Evolutionary conservation across 2,888 invertebrate species (phyloP).

Genomic region (Oxytorus armatus): DNA sequence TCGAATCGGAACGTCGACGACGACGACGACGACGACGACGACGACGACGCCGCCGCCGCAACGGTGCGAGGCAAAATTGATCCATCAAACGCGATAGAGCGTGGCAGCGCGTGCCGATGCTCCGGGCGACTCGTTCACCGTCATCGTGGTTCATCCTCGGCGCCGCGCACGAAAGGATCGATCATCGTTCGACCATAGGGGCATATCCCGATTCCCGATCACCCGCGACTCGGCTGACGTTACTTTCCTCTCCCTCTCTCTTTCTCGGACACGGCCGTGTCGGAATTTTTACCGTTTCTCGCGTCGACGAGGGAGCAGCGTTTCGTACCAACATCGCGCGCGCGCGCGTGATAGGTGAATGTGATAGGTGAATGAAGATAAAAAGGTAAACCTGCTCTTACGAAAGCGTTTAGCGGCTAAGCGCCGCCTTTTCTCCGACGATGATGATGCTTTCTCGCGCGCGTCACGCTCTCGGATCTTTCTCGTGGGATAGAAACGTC

Average conservation of each 20-base stretch:
- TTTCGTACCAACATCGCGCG: conserved; percentile 11
- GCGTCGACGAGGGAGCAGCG: conserved; percentile 6
- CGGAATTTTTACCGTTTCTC: conserved; percentile 17
- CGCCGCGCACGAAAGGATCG: conserved; percentile 19
- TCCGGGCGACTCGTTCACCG: conserved; percentile 32
- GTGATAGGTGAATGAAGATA: conserved; percentile 57
- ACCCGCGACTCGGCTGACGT: too few species aligned
- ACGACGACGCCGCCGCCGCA: too few species aligned
- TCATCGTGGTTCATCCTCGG: conserved; percentile 26
- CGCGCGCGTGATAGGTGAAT: conserved; percentile 59
- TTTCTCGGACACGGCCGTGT: background rate
- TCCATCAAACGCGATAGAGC: conserved; percentile 51
- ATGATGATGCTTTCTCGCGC: conserved; percentile 19
- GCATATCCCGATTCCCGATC: conserved; percentile 8
- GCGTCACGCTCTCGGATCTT: background rate
- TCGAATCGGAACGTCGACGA: conserved; percentile 8
- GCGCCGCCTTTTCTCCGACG: conserved; percentile 9
- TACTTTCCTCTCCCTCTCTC: background rate
- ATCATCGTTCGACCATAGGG: background rate
- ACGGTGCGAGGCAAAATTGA: conserved; percentile 44
- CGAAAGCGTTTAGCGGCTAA: conserved; percentile 10
- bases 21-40: background rate
- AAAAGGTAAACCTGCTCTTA: conserved; percentile 3
- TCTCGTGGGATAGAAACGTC: conserved; percentile 37
- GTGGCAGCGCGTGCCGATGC: conserved; percentile 32